Conservation (phyloP, 2,888 invertebrate species). For the Amaurobius ferox region DNA sequence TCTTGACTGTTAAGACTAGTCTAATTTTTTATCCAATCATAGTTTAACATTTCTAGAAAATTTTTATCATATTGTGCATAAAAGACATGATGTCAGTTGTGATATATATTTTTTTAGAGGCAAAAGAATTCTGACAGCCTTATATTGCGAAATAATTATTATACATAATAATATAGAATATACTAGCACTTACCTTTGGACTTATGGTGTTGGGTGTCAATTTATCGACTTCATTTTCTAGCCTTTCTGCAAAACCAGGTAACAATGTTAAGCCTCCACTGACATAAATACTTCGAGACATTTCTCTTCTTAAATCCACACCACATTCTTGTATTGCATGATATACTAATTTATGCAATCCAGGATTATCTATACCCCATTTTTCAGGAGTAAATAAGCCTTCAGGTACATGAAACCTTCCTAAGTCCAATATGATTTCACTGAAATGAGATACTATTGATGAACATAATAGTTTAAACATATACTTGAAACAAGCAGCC, state of each 20-base stretch:
- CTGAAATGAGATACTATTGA: conserved; percentile 52
- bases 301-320: conserved; percentile 81
- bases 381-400: conserved; percentile 80
- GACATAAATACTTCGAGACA: conserved; percentile 81
- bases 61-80: no score
- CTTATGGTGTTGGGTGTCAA: conserved; percentile 80
- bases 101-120: no score
- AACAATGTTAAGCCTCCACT: conserved; percentile 80
- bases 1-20: no score
- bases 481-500: no score
- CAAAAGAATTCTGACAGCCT: no score
- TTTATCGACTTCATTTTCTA: conserved; percentile 80
- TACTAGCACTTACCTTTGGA: conserved; percentile 79
- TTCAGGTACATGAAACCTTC: conserved; percentile 79
- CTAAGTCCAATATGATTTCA: conserved; percentile 76
- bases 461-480: no score
- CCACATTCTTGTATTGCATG: conserved; percentile 81
- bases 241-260: conserved; percentile 80
- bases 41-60: no score
- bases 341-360: conserved; percentile 80
- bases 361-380: conserved; percentile 81
- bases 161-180: no score
- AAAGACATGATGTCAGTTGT: no score
- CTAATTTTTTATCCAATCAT: no score
- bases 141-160: no score